Evolutionary conservation across 2,797 vertebrate genomes (phyloP).

Genomic region (Furcifer pardalis): DNA sequence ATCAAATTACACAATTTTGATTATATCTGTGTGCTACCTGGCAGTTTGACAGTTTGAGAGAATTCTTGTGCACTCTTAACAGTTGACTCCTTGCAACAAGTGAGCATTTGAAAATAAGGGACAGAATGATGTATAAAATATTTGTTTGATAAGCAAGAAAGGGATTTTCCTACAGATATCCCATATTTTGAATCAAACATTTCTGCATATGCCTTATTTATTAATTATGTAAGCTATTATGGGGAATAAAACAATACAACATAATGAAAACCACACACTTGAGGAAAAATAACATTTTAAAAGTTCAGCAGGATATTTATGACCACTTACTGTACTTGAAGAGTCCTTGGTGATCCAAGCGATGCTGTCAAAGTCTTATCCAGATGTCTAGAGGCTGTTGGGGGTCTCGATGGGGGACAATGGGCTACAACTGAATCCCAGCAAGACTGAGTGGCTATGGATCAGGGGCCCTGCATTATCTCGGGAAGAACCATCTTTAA

Average conservation of each 20-base stretch:
- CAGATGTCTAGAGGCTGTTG: too few relatives aligned
- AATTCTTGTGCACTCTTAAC: background rate
- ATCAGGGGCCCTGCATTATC: too few relatives aligned
- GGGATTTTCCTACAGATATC: background rate
- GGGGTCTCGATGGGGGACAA: too few relatives aligned
- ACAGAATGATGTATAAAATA: background rate
- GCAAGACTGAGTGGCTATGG: too few relatives aligned
- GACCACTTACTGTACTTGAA: too few relatives aligned
- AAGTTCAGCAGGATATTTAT: too few relatives aligned
- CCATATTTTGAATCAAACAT: background rate
- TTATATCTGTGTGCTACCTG: background rate
- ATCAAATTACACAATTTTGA: background rate
- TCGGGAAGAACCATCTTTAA: too few relatives aligned
- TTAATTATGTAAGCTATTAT: background rate
- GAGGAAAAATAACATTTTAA: too few relatives aligned
- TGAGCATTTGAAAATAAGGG: background rate
- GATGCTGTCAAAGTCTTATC: too few relatives aligned
- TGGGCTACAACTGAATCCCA: too few relatives aligned
- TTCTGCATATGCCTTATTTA: background rate
- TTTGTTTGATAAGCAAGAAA: background rate
- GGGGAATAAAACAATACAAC: background rate
- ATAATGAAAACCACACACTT: too few relatives aligned
- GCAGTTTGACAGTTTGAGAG: background rate
- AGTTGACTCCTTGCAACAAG: background rate
- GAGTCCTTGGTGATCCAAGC: too few relatives aligned